phyloP scores from a whole-genome alignment of 2,797 vertebrate species.

The Ctenochaetus hawaiiensis region DNA sequence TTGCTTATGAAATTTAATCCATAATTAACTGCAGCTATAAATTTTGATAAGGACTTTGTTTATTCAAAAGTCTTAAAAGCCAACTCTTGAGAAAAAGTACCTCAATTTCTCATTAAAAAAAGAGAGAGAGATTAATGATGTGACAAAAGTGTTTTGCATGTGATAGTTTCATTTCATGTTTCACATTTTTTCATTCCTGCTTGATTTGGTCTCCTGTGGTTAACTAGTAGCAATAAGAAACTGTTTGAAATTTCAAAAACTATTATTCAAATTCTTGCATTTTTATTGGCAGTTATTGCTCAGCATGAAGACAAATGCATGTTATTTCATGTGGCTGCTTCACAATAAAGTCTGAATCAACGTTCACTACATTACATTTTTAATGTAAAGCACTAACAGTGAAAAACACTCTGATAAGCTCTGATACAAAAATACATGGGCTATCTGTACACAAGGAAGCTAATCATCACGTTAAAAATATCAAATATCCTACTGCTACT shows the following conservation, averaged over 20 bases:
- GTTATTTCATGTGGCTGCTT: background rate
- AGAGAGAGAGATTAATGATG: no score
- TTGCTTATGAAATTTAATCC: no score
- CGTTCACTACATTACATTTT: background rate
- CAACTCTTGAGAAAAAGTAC: no score
- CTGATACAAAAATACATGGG: background rate
- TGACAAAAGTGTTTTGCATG: background rate
- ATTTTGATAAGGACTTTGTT: background rate
- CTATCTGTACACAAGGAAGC: background rate
- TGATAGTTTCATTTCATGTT: background rate
- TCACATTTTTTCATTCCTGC: background rate
- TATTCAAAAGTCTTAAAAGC: background rate
- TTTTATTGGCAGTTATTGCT: background rate
- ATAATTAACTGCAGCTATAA: background rate
- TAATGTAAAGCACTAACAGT: background rate
- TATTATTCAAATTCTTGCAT: background rate
- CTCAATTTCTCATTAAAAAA: no score
- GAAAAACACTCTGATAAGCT: background rate
- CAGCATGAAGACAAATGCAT: background rate
- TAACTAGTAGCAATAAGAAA: background rate
- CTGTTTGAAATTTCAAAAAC: background rate
- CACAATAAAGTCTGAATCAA: background rate
- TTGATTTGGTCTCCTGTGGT: background rate
- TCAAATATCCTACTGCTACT: no score
- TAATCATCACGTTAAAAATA: no score